Conservation (phyloP, 1,140 invertebrate genomes). For the Vanessa atalanta region DNA sequence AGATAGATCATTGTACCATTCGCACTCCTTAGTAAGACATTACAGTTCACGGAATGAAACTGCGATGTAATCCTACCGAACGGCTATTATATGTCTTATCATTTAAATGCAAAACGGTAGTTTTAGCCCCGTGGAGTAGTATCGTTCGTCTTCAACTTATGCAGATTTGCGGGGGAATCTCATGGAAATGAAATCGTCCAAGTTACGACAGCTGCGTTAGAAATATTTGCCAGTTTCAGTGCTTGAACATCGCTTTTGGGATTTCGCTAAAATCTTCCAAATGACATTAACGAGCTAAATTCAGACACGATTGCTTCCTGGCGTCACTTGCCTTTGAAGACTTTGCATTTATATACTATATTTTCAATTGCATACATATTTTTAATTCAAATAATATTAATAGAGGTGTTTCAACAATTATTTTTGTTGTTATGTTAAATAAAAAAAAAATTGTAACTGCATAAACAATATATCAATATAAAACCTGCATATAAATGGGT, state of each 20-base stretch:
- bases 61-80: conserved; percentile 41
- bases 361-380: no score
- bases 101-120: conserved; percentile 47
- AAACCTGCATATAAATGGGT: no score
- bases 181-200: conserved; percentile 44
- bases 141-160: conserved; percentile 44
- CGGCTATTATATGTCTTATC: conserved; percentile 38
- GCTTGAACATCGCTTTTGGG: conserved; percentile 11
- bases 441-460: no score
- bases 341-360: not conserved
- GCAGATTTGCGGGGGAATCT: conserved; percentile 41
- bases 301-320: conserved; percentile 1
- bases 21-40: conserved; percentile 34
- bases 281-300: conserved; percentile 9
- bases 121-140: conserved; percentile 34
- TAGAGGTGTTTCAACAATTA: no score
- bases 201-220: conserved; percentile 34
- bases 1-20: conserved; percentile 37
- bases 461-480: no score
- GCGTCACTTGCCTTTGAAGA: not conserved
- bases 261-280: conserved; percentile 15
- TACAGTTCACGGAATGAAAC: conserved; percentile 39
- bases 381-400: no score
- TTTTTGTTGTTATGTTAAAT: no score
- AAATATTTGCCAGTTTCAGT: conserved; percentile 27